Base-by-base conservation (phyloP, 2,797 vertebrate genomes). In the Gallinago nigripennis region DNA sequence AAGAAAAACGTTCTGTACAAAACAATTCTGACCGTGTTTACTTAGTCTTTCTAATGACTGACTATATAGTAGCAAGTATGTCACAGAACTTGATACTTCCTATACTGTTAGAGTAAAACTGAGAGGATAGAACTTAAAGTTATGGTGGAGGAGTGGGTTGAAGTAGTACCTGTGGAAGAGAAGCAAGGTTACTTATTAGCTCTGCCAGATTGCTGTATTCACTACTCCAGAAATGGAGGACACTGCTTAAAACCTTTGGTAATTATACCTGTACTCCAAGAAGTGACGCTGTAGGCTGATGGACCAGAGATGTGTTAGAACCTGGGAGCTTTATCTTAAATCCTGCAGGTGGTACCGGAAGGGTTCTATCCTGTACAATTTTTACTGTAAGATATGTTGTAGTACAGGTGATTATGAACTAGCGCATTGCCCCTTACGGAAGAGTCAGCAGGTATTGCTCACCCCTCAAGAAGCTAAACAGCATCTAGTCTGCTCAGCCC, bases 1-100 rank as follows among this genome's bases (percentile, higher is more conserved):
- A 64, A 51, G 28, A 27, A 76, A 75, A 76, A 6, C 9, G 2
- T 63, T 72, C 23, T 24, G 24, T 51, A 19, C 19, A 61, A 54
- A 89, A 17, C 15, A 12, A 1, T 51, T 75, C 31, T 3, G 3
- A 68, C 61, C 0, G 0, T 2, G 3, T 35, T 87, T 53, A 11
- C 12, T 5, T 11, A 33, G n/a, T 20, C 16, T 37, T 66, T 76
- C 37, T 21, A 41, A 66, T 54, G 24, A n/a, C 5, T 43, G 41
- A 18, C 5, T 58, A 8, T 10, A 6, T 43, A 27, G 69, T 28
- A 30, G 8, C 6, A 61, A 58, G 30, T 11, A 7, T 24, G 35
- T 12, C 4, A 3, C 31, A 19, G 12, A 78, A 15, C n/a, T 69
- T 46, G 7, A 2, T 28, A 9, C 2, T 80, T 92, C 73, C 25